phyloP scores from a whole-genome alignment of 2,113 vertebrate species.

The Platysteira castanea region DNA sequence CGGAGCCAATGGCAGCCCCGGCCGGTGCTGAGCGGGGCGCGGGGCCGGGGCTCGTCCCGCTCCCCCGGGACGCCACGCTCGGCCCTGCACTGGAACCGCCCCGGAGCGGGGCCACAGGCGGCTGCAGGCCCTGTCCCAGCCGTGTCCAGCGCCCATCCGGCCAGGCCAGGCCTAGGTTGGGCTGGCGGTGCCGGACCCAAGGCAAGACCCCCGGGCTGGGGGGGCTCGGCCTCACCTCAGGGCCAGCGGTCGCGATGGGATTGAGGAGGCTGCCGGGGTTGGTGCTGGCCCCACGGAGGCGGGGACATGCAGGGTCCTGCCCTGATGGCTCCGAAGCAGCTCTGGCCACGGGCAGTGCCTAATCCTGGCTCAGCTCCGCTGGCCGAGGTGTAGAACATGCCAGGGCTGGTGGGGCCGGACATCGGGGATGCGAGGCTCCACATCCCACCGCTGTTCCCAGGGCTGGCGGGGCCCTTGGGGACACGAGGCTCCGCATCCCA shows the following conservation, averaged over 20 bases:
- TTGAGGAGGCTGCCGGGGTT: accelerated
- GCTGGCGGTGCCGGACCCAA: background rate
- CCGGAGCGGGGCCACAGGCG: background rate
- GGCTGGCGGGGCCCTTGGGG: background rate
- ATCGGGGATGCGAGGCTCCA: no score
- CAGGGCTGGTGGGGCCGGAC: background rate
- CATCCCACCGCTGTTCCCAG: background rate
- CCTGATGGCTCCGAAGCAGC: background rate
- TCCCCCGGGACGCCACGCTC: background rate
- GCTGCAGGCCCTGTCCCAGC: background rate
- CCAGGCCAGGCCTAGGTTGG: background rate
- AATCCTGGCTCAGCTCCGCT: background rate
- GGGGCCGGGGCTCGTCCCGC: background rate
- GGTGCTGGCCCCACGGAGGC: background rate
- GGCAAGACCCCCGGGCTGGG: accelerated
- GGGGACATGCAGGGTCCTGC: background rate
- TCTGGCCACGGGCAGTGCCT: background rate
- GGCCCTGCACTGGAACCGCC: background rate
- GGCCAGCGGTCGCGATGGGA: accelerated
- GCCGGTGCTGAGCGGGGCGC: background rate
- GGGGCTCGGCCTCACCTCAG: background rate
- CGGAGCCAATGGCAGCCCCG: conserved; percentile 48
- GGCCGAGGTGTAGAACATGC: accelerated
- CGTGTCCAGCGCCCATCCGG: background rate
- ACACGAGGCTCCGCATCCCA: background rate